Evolutionary conservation across 2,113 vertebrate genomes (phyloP).

Genomic region (Gavia stellata): DNA sequence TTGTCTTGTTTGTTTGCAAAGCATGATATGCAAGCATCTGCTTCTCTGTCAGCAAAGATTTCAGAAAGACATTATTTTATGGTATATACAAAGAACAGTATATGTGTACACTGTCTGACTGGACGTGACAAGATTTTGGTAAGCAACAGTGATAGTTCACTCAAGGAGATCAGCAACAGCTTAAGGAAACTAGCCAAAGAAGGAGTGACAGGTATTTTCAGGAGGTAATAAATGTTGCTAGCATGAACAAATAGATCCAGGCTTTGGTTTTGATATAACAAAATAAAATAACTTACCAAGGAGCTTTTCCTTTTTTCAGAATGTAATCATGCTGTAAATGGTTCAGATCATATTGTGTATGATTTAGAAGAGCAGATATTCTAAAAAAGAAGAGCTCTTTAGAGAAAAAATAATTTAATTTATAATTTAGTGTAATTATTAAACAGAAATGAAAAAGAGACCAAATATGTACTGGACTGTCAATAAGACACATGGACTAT

Average conservation of each 20-base stretch:
- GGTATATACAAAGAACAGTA: background rate
- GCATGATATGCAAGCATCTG: background rate
- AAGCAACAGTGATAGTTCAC: background rate
- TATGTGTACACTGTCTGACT: background rate
- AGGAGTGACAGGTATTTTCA: background rate
- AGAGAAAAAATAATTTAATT: background rate
- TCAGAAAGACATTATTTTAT: background rate
- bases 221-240: background rate
- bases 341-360: background rate
- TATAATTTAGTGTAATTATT: background rate
- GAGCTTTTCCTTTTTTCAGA: background rate
- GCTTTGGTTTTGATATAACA: background rate
- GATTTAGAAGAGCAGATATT: background rate
- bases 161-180: background rate
- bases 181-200: background rate
- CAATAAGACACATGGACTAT: background rate
- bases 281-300: background rate
- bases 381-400: background rate
- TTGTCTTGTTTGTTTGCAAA: constrained; percentile 4
- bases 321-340: background rate
- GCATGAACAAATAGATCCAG: background rate
- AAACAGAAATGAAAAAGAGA: background rate
- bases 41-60: background rate
- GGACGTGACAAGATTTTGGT: background rate
- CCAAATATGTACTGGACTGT: background rate